Percentiles rank a stretch among this genome's conserved stretches.
Conservation (phyloP, 2,888 invertebrate genomes). For the Hybos culiciformis region DNA sequence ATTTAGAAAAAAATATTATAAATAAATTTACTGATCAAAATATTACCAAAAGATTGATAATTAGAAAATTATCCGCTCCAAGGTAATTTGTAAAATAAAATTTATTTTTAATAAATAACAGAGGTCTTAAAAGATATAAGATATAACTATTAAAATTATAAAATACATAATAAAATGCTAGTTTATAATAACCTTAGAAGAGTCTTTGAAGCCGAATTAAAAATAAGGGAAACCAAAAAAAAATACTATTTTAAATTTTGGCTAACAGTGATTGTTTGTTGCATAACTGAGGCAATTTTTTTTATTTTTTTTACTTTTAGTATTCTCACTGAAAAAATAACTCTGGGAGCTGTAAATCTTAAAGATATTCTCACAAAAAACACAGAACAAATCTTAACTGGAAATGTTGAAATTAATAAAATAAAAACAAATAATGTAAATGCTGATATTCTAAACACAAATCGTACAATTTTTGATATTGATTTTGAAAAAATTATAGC, state of each 20-base stretch:
- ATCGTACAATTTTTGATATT: not conserved
- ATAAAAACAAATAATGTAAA: not conserved
- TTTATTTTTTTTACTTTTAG: too few relatives aligned
- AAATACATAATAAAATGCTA: too few relatives aligned
- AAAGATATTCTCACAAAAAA: slow-evolving; percentile 9
- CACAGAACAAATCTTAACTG: slow-evolving; percentile 5
- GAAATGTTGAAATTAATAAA: not conserved
- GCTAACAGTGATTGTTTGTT: too few relatives aligned
- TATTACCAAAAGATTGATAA: slow-evolving; percentile 32
- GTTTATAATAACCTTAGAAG: too few relatives aligned
- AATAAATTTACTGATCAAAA: slow-evolving; percentile 35
- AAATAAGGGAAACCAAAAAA: too few relatives aligned
- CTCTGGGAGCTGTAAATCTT: not conserved
- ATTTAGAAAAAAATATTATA: slow-evolving; percentile 33
- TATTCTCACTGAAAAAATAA: not conserved
- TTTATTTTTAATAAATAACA: too few relatives aligned
- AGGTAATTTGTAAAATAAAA: too few relatives aligned
- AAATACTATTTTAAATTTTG: too few relatives aligned
- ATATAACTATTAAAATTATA: too few relatives aligned
- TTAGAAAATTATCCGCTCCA: slow-evolving; percentile 26
- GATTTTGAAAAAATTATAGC: not conserved
- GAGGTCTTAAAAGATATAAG: too few relatives aligned
- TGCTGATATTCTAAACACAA: slow-evolving; percentile 2
- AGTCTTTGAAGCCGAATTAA: too few relatives aligned
- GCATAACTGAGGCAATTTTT: too few relatives aligned